Percentiles rank a stretch among this genome's conserved stretches.
These are phyloP conservation scores for Philotrypesis tridentata DNA, from an alignment of 1,140 invertebrate species.

Conservation along the genomic window DNA sequence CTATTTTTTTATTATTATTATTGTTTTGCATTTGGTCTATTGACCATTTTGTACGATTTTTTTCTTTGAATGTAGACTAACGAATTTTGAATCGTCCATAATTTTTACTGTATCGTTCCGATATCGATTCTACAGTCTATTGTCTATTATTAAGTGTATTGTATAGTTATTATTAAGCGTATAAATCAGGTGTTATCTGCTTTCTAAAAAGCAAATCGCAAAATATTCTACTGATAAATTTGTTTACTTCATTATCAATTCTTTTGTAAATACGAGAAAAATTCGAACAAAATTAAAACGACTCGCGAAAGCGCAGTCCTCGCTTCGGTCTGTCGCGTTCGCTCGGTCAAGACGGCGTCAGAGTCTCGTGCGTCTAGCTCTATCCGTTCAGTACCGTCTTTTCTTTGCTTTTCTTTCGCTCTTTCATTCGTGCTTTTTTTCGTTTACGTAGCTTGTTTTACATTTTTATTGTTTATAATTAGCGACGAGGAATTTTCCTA, in stretches of 20 bases:
- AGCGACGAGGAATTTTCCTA: slow-evolving; percentile 9
- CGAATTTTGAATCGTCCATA: not conserved
- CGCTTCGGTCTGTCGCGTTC: slow-evolving; percentile 61
- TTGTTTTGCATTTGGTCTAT: slow-evolving; percentile 3
- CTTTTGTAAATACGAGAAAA: slow-evolving; percentile 26
- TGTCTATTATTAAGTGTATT: not conserved
- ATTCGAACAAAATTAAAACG: not conserved
- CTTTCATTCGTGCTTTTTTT: slow-evolving; percentile 23
- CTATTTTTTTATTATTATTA: slow-evolving; percentile 1
- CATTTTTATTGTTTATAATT: slow-evolving; percentile 42
- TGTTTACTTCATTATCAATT: not conserved
- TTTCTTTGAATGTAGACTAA: not conserved
- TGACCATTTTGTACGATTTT: slow-evolving; percentile 20
- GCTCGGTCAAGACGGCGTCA: not conserved
- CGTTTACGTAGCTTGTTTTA: slow-evolving; percentile 49
- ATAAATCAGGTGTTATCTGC: not conserved
- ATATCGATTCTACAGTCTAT: not conserved
- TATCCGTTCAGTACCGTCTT: slow-evolving; percentile 43
- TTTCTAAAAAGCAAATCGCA: slow-evolving; percentile 17
- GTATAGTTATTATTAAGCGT: slow-evolving; percentile 29
- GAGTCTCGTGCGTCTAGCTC: slow-evolving; percentile 53
- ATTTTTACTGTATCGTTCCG: not conserved
- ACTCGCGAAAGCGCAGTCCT: slow-evolving; percentile 56
- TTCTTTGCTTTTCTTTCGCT: slow-evolving; percentile 19
- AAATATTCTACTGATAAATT: slow-evolving; percentile 5